Base-by-base conservation (phyloP, 2,888 invertebrate species). In the Diloba caeruleocephala region DNA sequence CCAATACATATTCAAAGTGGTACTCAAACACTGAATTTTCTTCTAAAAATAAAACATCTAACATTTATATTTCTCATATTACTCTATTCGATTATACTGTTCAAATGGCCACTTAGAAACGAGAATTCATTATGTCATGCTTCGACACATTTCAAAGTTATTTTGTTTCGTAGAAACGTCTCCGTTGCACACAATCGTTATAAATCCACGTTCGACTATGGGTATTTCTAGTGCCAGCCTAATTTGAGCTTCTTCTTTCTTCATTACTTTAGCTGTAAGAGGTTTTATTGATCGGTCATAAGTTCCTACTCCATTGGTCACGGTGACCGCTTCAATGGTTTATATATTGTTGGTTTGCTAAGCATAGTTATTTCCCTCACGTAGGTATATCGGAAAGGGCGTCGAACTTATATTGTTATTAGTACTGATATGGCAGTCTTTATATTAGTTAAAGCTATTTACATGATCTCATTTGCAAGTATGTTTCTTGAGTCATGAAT, bases 311-410 rank as follows among this genome's bases (percentile, higher is more conserved):
- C 52, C 29, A 57, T 64, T 87, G 85, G 89, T 74, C 71, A 76
- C 72, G 61, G 78, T 78, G 76, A 75, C 76, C 82, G 81, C 63
- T 61, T 68, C 71, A 59, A 85, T 87, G 79, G 84, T 74, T 85
- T 84, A 85, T 87, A 87, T 87, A 84, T 84, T 78, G 77, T 76
- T 74, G 71, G 74, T 80, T 81, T 76, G 79, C 76, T 79, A 78
- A 79, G 85, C 82, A 82, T 83, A 85, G 81, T 82, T 85, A 88
- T 82, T 87, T 74, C 15, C 38, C 61, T 61, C 71, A 72, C 71
- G 71, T 70, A n/a, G n/a, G n/a, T n/a, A 55, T 64, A 64, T 75
- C 69, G 54, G 53, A 67, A 61, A 72, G 78, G 72, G 62, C 68
- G 53, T 61, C 57, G 78, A 72, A 66, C 78, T 56, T 55, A 63